Conservation (phyloP, 2,888 invertebrate genomes). For the Eupithecia dodoneata region DNA sequence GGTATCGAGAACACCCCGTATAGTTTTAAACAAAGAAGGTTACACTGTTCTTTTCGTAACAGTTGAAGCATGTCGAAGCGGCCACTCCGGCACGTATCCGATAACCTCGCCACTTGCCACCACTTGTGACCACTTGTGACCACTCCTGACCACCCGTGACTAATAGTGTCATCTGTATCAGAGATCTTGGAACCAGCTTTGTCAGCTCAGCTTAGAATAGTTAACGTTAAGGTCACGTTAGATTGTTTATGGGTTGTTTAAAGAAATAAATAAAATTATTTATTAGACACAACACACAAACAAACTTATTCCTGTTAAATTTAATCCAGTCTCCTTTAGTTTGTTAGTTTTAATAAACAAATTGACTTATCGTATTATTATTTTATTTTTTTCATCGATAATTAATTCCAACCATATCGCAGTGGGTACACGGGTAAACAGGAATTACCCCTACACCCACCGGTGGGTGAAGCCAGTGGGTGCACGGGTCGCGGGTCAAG, state of each 20-base stretch:
- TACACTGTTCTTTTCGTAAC: not conserved
- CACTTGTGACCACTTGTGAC: not conserved
- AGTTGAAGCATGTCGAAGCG: not conserved
- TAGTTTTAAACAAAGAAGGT: not conserved
- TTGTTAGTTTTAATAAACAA: no score
- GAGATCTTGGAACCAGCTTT: not conserved
- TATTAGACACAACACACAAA: no score
- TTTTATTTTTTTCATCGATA: no score
- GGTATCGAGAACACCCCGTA: not conserved
- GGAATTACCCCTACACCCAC: no score
- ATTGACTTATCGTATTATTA: no score
- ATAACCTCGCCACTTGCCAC: not conserved
- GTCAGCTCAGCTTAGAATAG: constrained; percentile 2
- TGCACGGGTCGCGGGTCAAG: no score
- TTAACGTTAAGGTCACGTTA: not conserved
- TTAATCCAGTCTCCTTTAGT: no score
- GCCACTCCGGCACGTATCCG: constrained; percentile 5
- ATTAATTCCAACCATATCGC: no score
- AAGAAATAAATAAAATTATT: no score
- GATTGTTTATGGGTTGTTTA: not conserved
- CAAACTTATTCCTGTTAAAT: no score
- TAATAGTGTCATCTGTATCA: not conserved
- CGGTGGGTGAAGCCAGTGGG: no score
- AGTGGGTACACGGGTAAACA: no score
- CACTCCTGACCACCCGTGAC: not conserved